Base-by-base conservation (phyloP, 2,113 vertebrate genomes). In the Triplophysa rosa region DNA sequence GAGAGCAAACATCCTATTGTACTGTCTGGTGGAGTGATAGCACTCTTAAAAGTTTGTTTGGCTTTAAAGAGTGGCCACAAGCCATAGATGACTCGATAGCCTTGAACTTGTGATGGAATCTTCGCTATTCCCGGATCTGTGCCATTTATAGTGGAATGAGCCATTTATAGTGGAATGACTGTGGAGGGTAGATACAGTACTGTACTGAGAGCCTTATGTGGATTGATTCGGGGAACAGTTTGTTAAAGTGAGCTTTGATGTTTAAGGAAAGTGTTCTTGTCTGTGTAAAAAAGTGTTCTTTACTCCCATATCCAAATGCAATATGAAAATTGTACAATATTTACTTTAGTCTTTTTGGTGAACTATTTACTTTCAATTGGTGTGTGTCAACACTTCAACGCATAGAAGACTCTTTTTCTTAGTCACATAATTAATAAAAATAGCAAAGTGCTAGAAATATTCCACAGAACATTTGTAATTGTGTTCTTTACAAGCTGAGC, bases 1-100 rank as follows among this genome's bases (percentile, higher is more conserved):
- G 33, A 33, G 72, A 58, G 45, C 73, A 76, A 68, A 71, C 66
- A 61, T 58, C 49, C 65, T 62, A 23, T 56, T 67, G 49, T 76
- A 33, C 21, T 52, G 42, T 47, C 58, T 58, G 45, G 45, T 49
- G 45, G 62, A 64, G 62, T 37, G 24, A 65, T 65, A 37, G 61
- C 23, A n/a, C 26, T 54, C 26, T 37, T 54, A 77, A 77, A 77
- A 64, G 45, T 37, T 54, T 70, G 65, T 70, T 79, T 71, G 72
- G 49, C 17, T 64, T 33, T 76, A 52, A 19, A 33, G 21, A 61
- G 58, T 63, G 71, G 19, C 58, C 72, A 75, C 40, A 75, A n/a
- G 58, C 1, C 11, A 5, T 4, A 63, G 40, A 49, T 75, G 63
- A 75, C 40, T 63, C 19, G 21, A 63, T 75, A 63, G 24, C 59